Evolutionary conservation across 2,888 invertebrate species (phyloP), one percentile per base, ranked within the genome.

Genomic region (Dyspetes luteomarginatus): DNA sequence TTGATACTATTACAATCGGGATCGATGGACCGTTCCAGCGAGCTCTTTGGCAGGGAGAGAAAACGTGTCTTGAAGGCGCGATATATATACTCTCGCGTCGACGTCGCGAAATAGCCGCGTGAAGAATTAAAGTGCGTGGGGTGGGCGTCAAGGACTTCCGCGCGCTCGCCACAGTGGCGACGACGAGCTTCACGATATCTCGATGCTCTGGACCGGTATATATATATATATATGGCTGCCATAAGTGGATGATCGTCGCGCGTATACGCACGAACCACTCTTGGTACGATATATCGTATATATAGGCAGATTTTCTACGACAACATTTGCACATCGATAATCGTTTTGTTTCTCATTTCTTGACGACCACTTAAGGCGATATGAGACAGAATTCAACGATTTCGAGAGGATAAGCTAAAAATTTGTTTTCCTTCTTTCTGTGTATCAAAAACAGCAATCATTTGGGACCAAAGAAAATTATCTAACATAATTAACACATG

Each of bases 111-210:
- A 74, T 28, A 68, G 71, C 64, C 56, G 64, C 56, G 55, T 36
- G 68, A 72, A 71, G 72, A 75, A 15, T 48, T 12, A 12, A 36
- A 7, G 68, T 55, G 69, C 62, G 78, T 76, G 82, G 88, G 88
- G 89, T 90, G 88, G 88, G 89, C 89, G 90, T 89, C 90, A 90
- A 90, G 89, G 90, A 89, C 88, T 89, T 86, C 79, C 72, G 60
- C 36, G 81, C 81, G 82, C 68, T 73, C 69, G 48, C 22, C 72
- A 76, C 78, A 9, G 68, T 45, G 43, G 67, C 78, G 84, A 81
- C 82, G 83, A 80, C 77, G 82, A 45, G 36, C 36, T 81, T 84
- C 82, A 82, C 81, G 69, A 77, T 77, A n/a, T n/a, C n/a, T n/a
- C 69, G 64, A 69, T 55, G 68, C 74, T 19, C 62, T 78, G 85